Conservation (phyloP, 23 tunicate species). For the Pegea sp. region DNA sequence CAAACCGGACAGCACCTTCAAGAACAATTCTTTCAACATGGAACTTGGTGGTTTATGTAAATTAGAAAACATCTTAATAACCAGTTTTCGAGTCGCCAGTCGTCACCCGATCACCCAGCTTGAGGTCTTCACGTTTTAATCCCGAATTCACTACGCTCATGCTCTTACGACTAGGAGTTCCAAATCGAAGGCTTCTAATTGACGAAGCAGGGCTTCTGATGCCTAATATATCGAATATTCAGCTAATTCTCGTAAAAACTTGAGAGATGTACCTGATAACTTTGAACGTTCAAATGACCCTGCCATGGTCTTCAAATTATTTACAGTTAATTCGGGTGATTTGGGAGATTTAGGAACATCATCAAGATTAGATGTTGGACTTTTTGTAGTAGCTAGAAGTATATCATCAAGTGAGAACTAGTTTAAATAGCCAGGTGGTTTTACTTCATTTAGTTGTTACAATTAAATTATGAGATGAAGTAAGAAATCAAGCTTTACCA, state of each 20-base stretch:
- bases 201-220: conserved; percentile 58
- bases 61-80: conserved; percentile 3
- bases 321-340: conserved; percentile 33
- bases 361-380: no score
- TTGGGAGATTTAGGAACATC: conserved; percentile 6
- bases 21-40: not conserved
- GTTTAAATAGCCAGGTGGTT: no score
- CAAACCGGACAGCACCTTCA: conserved; percentile 42
- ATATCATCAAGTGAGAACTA: no score
- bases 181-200: conserved; percentile 42
- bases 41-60: not conserved
- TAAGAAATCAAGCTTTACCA: no score
- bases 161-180: conserved; percentile 7
- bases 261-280: conserved; percentile 4
- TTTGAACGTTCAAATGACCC: no score
- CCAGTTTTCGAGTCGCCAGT: conserved; percentile 52
- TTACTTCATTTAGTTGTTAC: no score
- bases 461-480: no score
- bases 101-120: conserved; percentile 40
- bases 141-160: not conserved
- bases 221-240: conserved; percentile 1
- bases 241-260: not conserved
- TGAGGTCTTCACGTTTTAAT: conserved; percentile 6
- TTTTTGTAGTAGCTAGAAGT: no score
- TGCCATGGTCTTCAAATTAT: conserved; percentile 24